A percentile compares a stretch with the other conserved stretches of the same genome.
Conservation (phyloP, 2,888 invertebrate genomes). For the Tortricodes alternella region DNA sequence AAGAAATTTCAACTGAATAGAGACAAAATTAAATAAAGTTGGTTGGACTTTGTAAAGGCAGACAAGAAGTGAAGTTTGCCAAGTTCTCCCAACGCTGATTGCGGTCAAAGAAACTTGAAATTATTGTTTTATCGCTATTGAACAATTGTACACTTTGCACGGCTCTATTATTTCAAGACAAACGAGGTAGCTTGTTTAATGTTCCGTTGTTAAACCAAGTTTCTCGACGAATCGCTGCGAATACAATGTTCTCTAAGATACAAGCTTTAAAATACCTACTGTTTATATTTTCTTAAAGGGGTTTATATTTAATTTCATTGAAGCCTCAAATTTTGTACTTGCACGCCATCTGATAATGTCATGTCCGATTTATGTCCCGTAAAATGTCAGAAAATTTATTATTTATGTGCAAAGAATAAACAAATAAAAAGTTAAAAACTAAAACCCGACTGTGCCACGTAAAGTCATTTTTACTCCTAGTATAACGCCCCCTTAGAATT, state of each 20-base stretch:
- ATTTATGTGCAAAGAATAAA: neutral
- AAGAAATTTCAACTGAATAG: neutral
- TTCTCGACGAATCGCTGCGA: neutral
- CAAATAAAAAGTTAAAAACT: no score
- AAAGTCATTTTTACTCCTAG: no score
- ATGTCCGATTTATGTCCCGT: neutral
- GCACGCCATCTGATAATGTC: neutral
- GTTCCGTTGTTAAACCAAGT: neutral
- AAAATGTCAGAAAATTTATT: neutral
- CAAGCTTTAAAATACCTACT: neutral
- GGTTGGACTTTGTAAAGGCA: neutral
- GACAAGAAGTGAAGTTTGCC: conserved; percentile 8
- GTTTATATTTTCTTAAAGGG: neutral
- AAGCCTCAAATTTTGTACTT: neutral
- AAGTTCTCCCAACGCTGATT: conserved; percentile 19
- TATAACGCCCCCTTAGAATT: no score
- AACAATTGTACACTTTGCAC: conserved; percentile 19
- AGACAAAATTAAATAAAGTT: conserved; percentile 1
- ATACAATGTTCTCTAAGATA: neutral
- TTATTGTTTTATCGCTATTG: conserved; percentile 23
- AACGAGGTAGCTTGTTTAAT: conserved; percentile 6
- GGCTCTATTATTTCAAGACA: conserved; percentile 5
- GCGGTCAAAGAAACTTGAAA: conserved; percentile 24
- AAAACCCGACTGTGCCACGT: no score
- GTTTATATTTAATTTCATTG: neutral